A percentile compares a stretch with the other conserved stretches of the same genome.
Conservation (phyloP, 2,797 vertebrate species). For the Crypturellus tataupa region DNA sequence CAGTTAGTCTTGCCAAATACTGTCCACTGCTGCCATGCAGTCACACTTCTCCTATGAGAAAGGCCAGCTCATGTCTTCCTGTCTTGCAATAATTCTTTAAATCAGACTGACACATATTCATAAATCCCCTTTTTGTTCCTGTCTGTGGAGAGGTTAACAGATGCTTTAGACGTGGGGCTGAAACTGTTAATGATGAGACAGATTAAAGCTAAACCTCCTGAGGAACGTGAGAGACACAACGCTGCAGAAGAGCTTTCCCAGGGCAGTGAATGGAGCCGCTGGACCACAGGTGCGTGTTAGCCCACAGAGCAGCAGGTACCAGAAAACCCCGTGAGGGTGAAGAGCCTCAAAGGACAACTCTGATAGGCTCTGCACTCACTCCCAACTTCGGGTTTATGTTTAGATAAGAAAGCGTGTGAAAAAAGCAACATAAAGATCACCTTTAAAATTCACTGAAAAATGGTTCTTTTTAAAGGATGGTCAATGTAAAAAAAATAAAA, state of each 20-base stretch:
- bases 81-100: constrained; percentile 33
- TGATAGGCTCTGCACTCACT: accelerated
- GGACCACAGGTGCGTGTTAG: accelerated
- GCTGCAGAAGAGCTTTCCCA: background rate
- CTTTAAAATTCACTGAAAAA: constrained; percentile 18
- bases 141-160: constrained; percentile 40
- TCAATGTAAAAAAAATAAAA: background rate
- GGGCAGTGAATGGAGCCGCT: accelerated
- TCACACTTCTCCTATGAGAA: background rate
- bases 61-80: constrained; percentile 4
- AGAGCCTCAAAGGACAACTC: background rate
- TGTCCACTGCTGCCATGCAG: background rate
- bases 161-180: constrained; percentile 57
- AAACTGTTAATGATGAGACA: background rate
- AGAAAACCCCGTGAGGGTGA: background rate
- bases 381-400: background rate
- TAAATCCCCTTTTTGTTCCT: constrained; percentile 1
- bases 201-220: background rate
- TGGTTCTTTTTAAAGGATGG: background rate
- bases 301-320: background rate
- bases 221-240: background rate
- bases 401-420: accelerated
- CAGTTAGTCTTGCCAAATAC: background rate
- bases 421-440: background rate
- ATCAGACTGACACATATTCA: constrained; percentile 30